A percentile compares a stretch with the other conserved stretches of the same genome.
These are phyloP conservation scores for Philereme vetulata DNA, from an alignment of 2,888 invertebrate species.

Conservation along the genomic window DNA sequence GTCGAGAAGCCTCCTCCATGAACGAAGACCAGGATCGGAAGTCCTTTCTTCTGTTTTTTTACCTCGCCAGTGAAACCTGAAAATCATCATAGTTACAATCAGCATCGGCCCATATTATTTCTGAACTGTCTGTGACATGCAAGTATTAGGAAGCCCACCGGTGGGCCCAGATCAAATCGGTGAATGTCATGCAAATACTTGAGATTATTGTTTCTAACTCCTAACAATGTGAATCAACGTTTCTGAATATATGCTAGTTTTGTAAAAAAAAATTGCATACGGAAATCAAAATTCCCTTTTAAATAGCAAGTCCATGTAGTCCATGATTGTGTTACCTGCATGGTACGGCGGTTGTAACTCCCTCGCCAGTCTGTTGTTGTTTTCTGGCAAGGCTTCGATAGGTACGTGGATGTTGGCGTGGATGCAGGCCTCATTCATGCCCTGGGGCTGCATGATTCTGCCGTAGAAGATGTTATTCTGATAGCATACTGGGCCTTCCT, in stretches of 20 bases:
- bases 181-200: too few species aligned
- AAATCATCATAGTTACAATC: neutral
- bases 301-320: too few species aligned
- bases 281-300: too few species aligned
- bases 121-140: too few species aligned
- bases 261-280: too few species aligned
- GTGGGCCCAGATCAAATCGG: too few species aligned
- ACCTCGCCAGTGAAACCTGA: constrained; percentile 5
- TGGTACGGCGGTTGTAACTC: constrained; percentile 42
- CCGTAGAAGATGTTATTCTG: constrained; percentile 80
- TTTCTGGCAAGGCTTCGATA: constrained; percentile 44
- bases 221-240: too few species aligned
- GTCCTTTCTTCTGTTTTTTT: constrained; percentile 27
- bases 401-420: constrained; percentile 74
- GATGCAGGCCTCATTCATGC: constrained; percentile 67
- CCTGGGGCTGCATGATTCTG: constrained; percentile 48
- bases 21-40: constrained; percentile 71
- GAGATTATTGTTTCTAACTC: too few species aligned
- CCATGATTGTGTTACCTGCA: constrained; percentile 22
- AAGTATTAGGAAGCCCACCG: too few species aligned
- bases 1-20: constrained; percentile 76
- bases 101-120: neutral
- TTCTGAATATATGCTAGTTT: too few species aligned
- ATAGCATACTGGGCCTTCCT: constrained; percentile 84
- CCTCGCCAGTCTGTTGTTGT: constrained; percentile 24